Evolutionary conservation across 2,888 invertebrate species (phyloP).

Genomic region (Ormyrus labotus): DNA sequence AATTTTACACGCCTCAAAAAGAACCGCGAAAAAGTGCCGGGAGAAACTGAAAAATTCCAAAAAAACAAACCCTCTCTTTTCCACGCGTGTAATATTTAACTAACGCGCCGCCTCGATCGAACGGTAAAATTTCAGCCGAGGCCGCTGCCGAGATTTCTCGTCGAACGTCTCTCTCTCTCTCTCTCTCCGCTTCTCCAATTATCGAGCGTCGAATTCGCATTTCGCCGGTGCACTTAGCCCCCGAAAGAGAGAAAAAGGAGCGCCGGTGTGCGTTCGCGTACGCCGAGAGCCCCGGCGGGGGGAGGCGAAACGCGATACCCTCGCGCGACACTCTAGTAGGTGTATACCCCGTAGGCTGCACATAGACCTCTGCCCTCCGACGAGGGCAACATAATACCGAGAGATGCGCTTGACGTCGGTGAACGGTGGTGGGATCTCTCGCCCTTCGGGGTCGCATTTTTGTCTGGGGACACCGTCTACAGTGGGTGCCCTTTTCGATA

Average conservation of each 20-base stretch:
- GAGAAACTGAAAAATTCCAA: too few species aligned
- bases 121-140: slow-evolving; percentile 13
- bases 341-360: background rate
- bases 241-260: too few species aligned
- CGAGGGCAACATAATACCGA: slow-evolving; percentile 22
- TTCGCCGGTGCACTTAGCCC: slow-evolving; percentile 6
- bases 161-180: background rate
- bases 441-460: slow-evolving; percentile 13
- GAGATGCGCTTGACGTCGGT: slow-evolving; percentile 24
- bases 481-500: too few species aligned
- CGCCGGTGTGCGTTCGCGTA: background rate
- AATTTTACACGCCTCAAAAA: too few species aligned
- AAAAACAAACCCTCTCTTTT: too few species aligned
- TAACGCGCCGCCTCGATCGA: background rate
- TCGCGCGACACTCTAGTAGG: slow-evolving; percentile 18
- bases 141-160: too few species aligned
- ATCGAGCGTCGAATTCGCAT: slow-evolving; percentile 3
- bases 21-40: too few species aligned
- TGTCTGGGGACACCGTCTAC: slow-evolving; percentile 22
- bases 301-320: slow-evolving; percentile 31
- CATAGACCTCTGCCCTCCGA: background rate
- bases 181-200: slow-evolving; percentile 21
- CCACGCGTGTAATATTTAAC: too few species aligned
- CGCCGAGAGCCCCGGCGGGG: background rate
- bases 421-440: background rate